These are phyloP conservation scores for Charadrius vociferus DNA, from an alignment of 2,113 vertebrate genomes.

Conservation along the genomic window DNA sequence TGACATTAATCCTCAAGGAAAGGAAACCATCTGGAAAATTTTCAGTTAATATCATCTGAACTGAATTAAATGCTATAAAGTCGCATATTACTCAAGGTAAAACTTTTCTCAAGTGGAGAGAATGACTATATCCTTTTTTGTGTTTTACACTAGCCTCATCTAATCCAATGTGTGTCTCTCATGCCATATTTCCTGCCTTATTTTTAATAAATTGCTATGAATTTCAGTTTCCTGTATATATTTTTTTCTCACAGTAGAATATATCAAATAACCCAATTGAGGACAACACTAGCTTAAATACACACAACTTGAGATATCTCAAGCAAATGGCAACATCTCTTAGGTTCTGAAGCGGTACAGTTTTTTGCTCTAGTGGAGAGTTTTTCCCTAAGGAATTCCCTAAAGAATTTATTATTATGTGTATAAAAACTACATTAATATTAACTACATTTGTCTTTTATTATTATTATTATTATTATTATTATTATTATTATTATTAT, in stretches of 20 bases:
- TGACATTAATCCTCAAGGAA: slow-evolving; percentile 21
- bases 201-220: background rate
- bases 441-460: background rate
- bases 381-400: background rate
- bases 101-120: background rate
- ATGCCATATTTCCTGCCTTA: background rate
- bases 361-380: background rate
- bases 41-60: slow-evolving; percentile 1
- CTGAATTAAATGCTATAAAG: background rate
- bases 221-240: background rate
- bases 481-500: background rate
- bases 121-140: background rate
- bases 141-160: background rate
- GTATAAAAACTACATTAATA: background rate
- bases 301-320: background rate
- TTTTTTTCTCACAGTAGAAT: background rate
- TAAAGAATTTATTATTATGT: background rate
- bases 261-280: background rate
- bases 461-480: background rate
- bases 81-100: background rate
- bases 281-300: background rate
- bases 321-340: background rate
- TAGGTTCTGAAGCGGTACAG: background rate
- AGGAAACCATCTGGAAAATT: slow-evolving; percentile 41
- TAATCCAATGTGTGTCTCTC: background rate